These are phyloP conservation scores for Nasonia vitripennis DNA, from an alignment of 1,140 invertebrate species.

Conservation along the genomic window DNA sequence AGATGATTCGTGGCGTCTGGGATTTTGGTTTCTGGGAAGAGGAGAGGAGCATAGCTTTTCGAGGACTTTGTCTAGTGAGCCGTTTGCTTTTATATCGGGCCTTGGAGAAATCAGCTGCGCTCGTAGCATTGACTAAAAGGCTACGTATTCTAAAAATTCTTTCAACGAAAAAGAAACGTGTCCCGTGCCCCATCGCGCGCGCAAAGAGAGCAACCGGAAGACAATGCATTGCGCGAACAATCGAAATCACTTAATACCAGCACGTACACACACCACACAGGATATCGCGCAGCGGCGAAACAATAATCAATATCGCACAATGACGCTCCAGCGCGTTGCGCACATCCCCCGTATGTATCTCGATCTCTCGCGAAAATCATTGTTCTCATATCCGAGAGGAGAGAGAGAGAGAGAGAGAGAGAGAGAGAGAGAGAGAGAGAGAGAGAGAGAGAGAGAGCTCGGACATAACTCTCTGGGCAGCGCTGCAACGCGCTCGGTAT, in stretches of 20 bases:
- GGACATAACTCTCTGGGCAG: neutral
- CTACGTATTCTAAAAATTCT: too few relatives aligned
- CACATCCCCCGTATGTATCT: neutral
- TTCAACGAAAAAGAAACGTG: neutral
- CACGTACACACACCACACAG: neutral
- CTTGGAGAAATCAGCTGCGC: neutral
- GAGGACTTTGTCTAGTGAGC: neutral
- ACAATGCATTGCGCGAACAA: neutral
- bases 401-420: neutral
- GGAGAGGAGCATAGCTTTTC: neutral
- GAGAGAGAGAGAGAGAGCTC: neutral
- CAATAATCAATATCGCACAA: constrained; percentile 20
- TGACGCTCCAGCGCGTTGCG: neutral
- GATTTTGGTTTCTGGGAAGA: neutral
- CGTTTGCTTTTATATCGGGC: neutral
- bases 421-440: neutral
- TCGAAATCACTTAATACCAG: constrained; percentile 41
- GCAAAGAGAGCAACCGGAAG: neutral
- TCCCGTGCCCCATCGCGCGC: neutral
- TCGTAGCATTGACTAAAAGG: too few relatives aligned
- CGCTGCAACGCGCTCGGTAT: neutral
- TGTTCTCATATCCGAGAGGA: constrained; percentile 7
- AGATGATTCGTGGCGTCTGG: constrained; percentile 18
- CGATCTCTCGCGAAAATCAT: constrained; percentile 19
- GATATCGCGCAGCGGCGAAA: neutral